Conservation (phyloP, 2,113 vertebrate genomes). For the Penelope pileata region DNA sequence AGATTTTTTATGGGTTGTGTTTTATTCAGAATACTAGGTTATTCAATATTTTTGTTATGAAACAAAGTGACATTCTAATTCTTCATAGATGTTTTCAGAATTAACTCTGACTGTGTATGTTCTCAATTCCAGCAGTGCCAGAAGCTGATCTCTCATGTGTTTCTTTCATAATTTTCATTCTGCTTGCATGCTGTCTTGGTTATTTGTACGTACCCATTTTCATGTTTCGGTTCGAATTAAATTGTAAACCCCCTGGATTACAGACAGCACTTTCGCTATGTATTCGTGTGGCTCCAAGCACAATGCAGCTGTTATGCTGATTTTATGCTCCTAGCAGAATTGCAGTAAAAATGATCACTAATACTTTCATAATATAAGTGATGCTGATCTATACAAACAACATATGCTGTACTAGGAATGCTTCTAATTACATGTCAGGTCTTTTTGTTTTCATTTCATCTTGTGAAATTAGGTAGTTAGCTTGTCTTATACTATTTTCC, state of each 20-base stretch:
- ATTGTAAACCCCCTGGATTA: neutral
- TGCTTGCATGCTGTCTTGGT: rapidly evolving
- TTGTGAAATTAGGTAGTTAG: neutral
- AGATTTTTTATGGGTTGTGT: neutral
- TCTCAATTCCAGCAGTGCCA: neutral
- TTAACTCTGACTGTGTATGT: neutral
- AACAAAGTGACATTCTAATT: neutral
- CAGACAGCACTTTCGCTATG: neutral
- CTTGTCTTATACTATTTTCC: neutral
- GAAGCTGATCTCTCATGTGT: rapidly evolving
- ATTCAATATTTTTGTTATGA: neutral
- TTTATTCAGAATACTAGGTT: neutral
- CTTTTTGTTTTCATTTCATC: neutral
- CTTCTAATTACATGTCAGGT: no score
- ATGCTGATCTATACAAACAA: neutral
- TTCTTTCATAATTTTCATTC: neutral
- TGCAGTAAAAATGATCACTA: neutral
- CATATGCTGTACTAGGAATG: neutral
- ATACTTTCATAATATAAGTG: neutral
- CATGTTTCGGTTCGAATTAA: neutral
- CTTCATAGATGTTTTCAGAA: neutral
- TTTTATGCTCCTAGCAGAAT: neutral
- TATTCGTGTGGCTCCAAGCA: neutral
- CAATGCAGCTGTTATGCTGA: neutral
- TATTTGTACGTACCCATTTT: neutral